phyloP scores from a whole-genome alignment of 2,888 invertebrate genomes.

The Chrysolina americana region DNA sequence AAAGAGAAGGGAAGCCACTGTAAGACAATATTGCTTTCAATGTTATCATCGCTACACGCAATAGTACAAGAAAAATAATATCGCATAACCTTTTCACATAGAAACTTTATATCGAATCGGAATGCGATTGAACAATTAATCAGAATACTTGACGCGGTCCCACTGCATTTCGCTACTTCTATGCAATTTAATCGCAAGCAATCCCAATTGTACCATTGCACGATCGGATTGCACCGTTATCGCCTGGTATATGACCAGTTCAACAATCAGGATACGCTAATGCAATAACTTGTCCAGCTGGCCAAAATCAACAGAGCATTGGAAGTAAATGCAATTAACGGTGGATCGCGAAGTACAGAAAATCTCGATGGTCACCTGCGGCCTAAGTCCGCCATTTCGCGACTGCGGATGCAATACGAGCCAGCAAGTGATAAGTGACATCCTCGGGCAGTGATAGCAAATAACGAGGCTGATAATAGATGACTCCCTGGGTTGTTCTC shows the following conservation, averaged over 20 bases:
- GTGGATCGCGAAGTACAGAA: not conserved
- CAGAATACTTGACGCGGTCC: not conserved
- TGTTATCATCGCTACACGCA: no score
- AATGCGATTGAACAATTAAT: no score
- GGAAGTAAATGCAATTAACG: conserved; percentile 9
- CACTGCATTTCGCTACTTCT: not conserved
- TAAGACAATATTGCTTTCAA: no score
- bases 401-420: conserved; percentile 21
- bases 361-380: conserved; percentile 26
- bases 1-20: no score
- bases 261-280: not conserved
- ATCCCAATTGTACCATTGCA: not conserved
- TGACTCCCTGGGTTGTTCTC: conserved; percentile 47
- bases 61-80: no score
- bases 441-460: conserved; percentile 50
- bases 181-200: not conserved
- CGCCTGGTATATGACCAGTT: not conserved
- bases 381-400: conserved; percentile 18
- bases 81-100: no score
- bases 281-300: conserved; percentile 2
- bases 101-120: no score
- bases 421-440: conserved; percentile 47
- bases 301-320: conserved; percentile 7
- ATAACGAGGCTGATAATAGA: conserved; percentile 50
- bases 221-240: not conserved